These are phyloP conservation scores for Porites rus DNA, from an alignment of 92 coral and sea anemone species.

Conservation along the genomic window DNA sequence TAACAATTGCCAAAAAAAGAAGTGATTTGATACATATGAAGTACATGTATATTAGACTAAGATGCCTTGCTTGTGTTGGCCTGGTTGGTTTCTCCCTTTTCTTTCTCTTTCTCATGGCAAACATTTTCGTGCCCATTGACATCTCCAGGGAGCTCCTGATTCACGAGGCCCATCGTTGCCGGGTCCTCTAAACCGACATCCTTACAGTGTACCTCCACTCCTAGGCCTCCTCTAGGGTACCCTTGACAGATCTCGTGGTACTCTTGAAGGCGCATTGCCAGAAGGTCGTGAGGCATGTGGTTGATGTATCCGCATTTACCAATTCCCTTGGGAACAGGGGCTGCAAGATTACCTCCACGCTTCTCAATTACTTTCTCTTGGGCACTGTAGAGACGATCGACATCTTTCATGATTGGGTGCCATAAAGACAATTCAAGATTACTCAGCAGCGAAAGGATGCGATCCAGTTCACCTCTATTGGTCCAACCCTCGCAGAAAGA, in stretches of 20 bases:
- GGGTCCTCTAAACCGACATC: conserved; percentile 80
- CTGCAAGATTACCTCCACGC: conserved; percentile 74
- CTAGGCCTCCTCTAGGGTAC: conserved; percentile 69
- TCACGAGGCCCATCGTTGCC: conserved; percentile 29
- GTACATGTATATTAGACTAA: too few species aligned
- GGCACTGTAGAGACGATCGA: conserved; percentile 32
- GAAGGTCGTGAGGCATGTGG: conserved; percentile 62
- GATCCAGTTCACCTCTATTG: conserved; percentile 48
- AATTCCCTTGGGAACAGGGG: conserved; percentile 78
- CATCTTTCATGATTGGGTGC: conserved; percentile 76
- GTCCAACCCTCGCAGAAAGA: conserved; percentile 62
- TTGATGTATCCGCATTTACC: conserved; percentile 75
- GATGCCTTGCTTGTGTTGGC: too few species aligned
- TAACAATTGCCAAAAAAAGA: too few species aligned
- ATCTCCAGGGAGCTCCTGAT: conserved; percentile 42
- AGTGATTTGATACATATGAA: too few species aligned
- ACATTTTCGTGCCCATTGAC: conserved; percentile 26
- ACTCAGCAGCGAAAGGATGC: conserved; percentile 65
- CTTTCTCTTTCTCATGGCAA: neutral
- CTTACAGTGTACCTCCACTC: conserved; percentile 74
- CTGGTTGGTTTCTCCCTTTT: neutral
- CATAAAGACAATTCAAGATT: conserved; percentile 70
- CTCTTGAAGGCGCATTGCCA: conserved; percentile 54
- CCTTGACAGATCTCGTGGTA: conserved; percentile 63
- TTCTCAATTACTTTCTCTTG: conserved; percentile 58